These are phyloP conservation scores for Fregetta grallaria DNA, from an alignment of 2,113 vertebrate genomes.

Conservation along the genomic window DNA sequence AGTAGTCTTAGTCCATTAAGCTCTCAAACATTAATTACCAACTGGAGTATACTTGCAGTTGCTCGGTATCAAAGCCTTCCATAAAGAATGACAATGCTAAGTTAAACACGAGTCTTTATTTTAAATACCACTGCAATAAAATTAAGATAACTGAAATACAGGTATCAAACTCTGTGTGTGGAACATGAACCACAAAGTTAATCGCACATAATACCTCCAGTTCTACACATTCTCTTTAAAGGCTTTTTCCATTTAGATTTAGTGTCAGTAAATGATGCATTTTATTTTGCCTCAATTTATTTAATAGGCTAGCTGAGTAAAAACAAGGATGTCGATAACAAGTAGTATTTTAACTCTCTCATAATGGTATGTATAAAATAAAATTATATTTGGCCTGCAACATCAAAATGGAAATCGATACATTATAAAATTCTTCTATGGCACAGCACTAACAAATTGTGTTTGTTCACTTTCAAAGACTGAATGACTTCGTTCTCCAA, in stretches of 20 bases:
- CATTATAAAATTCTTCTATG: not conserved
- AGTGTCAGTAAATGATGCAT: conserved; percentile 6
- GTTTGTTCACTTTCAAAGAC: not conserved
- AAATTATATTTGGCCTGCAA: not conserved
- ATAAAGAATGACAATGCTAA: not conserved
- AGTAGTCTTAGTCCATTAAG: conserved; percentile 13
- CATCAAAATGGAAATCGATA: not conserved
- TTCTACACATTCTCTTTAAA: conserved; percentile 1
- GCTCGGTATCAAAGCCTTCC: not conserved
- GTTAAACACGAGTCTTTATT: not conserved
- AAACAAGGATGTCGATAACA: not conserved
- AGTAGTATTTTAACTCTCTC: not conserved
- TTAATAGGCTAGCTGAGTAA: not conserved
- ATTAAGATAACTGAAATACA: conserved; percentile 5
- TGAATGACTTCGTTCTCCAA: not conserved
- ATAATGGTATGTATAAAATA: not conserved
- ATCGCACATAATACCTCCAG: not conserved
- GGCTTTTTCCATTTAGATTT: conserved; percentile 21
- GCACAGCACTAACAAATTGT: not conserved
- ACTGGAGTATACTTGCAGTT: not conserved
- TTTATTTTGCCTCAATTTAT: conserved; percentile 25
- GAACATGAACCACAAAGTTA: conserved; percentile 16
- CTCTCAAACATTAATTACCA: conserved; percentile 13
- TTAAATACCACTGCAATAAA: conserved; percentile 1
- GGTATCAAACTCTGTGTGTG: not conserved